Evolutionary conservation across 2,113 vertebrate genomes (phyloP).

Genomic region (Chrysemys picta): DNA sequence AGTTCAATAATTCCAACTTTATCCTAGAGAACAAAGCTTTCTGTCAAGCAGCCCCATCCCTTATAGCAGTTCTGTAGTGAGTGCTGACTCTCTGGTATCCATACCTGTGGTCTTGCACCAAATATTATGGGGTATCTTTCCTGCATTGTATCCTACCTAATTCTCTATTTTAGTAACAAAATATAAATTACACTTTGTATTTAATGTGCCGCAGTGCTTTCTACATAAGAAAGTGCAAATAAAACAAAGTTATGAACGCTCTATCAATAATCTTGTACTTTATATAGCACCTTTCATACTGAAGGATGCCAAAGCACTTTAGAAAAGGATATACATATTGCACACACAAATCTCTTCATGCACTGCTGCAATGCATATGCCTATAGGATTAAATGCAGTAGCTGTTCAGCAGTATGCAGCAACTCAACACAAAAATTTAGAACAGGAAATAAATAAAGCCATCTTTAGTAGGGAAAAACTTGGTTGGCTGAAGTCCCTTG

Average conservation of each 20-base stretch:
- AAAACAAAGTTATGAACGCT: background rate
- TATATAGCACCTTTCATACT: background rate
- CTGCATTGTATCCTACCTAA: background rate
- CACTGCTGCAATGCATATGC: background rate
- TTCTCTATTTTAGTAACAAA: background rate
- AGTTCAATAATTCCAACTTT: fast-evolving
- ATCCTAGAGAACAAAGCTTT: background rate
- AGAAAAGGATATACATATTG: background rate
- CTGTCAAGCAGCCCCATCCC: background rate
- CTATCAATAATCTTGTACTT: background rate
- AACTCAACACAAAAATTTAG: background rate
- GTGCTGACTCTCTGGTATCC: too few relatives aligned
- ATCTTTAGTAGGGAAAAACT: background rate
- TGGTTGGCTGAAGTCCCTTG: background rate
- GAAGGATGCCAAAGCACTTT: too few relatives aligned
- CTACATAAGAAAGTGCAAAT: background rate
- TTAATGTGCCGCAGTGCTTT: background rate
- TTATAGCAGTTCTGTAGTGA: background rate
- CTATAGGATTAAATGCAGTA: background rate
- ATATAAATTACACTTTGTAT: background rate
- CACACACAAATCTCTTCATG: background rate
- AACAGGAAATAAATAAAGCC: background rate
- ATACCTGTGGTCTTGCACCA: too few relatives aligned
- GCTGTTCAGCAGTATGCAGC: background rate
- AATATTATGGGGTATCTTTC: background rate